phyloP scores from a whole-genome alignment of 1,140 invertebrate species.

The Brachionus angularis region DNA sequence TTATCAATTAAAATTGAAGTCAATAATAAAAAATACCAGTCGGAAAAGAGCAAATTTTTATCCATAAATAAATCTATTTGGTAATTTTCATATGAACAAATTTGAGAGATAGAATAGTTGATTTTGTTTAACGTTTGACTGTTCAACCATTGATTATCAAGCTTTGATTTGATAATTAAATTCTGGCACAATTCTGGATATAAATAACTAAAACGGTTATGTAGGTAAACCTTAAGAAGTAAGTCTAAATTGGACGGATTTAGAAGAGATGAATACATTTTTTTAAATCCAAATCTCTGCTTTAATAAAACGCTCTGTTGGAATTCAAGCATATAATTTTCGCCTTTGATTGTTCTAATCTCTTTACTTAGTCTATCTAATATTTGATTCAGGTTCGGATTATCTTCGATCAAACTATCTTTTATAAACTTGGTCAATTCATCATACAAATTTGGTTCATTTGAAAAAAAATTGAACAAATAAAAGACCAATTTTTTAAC shows the following conservation, averaged over 20 bases:
- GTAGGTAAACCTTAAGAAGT: not conserved
- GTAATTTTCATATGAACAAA: not conserved
- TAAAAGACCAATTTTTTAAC: too few relatives aligned
- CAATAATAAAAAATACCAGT: slow-evolving; percentile 14
- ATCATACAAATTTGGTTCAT: too few relatives aligned
- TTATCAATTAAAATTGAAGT: slow-evolving; percentile 14
- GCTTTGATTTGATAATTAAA: not conserved
- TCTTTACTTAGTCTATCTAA: too few relatives aligned
- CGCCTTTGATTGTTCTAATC: too few relatives aligned
- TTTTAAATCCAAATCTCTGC: not conserved
- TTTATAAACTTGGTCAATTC: too few relatives aligned
- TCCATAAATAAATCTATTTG: too few relatives aligned
- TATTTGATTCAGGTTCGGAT: too few relatives aligned
- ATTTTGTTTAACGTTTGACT: slow-evolving; percentile 9
- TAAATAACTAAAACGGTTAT: slow-evolving; percentile 18
- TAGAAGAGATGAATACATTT: not conserved
- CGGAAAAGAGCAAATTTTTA: not conserved
- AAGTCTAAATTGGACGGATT: not conserved
- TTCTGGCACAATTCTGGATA: not conserved
- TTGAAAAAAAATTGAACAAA: too few relatives aligned
- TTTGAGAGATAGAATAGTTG: slow-evolving; percentile 1
- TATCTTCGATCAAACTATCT: too few relatives aligned
- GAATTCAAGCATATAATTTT: too few relatives aligned
- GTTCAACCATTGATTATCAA: not conserved
- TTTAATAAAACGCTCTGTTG: not conserved